Evolutionary conservation across 1,140 invertebrate genomes (phyloP).

Genomic region (Carcinoscorpius rotundicauda): DNA sequence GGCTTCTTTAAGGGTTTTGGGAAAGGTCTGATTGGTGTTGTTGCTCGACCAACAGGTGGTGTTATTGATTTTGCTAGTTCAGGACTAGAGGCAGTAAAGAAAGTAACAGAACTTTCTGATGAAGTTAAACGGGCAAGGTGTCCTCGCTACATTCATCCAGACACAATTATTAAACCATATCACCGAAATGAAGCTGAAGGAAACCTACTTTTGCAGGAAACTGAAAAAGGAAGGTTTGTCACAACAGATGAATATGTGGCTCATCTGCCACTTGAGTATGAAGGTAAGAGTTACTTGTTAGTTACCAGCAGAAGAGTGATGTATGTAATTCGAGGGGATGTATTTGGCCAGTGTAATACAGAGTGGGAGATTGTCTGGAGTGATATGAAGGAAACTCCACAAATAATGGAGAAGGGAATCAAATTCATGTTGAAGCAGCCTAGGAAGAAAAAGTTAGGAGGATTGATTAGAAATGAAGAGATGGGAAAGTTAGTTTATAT

Average conservation of each 20-base stretch:
- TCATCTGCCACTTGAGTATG: constrained; percentile 44
- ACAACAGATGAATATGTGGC: constrained; percentile 73
- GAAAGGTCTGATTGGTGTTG: constrained; percentile 85
- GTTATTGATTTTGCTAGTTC: constrained; percentile 96
- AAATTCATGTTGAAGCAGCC: constrained; percentile 29
- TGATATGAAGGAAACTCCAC: constrained; percentile 41
- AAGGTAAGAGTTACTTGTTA: background rate
- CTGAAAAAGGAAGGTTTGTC: constrained; percentile 77
- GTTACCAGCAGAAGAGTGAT: constrained; percentile 30
- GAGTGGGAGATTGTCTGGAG: constrained; percentile 50
- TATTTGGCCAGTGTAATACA: constrained; percentile 37
- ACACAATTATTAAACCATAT: constrained; percentile 75
- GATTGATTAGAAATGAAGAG: too few species aligned
- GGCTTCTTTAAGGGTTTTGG: constrained; percentile 97
- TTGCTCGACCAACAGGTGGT: constrained; percentile 86
- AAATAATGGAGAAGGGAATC: constrained; percentile 41
- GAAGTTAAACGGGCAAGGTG: constrained; percentile 66
- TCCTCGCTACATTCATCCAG: constrained; percentile 68
- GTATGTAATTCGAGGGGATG: constrained; percentile 34
- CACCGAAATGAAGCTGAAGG: constrained; percentile 71
- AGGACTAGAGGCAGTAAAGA: constrained; percentile 81
- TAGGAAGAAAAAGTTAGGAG: too few species aligned
- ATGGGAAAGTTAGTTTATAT: too few species aligned
- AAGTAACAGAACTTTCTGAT: constrained; percentile 58
- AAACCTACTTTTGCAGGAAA: constrained; percentile 51